These are phyloP conservation scores for Fopius arisanus DNA, from an alignment of 1,140 invertebrate genomes.

Conservation along the genomic window DNA sequence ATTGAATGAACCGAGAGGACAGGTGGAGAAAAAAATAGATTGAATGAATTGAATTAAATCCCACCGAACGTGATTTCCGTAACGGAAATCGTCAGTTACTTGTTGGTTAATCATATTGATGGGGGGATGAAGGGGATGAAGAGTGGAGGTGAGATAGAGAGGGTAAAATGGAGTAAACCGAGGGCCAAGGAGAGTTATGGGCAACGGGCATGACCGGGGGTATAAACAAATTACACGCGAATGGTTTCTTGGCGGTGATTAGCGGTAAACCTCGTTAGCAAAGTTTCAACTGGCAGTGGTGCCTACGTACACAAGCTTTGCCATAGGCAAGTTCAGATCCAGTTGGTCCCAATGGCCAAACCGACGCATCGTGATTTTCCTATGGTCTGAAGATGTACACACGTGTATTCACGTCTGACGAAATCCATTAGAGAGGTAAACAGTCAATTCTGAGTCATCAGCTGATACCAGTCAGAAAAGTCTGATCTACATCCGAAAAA, in stretches of 20 bases:
- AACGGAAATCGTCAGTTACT: constrained; percentile 24
- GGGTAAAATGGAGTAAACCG: not conserved
- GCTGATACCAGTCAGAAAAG: too few species aligned
- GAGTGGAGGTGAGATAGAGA: not conserved
- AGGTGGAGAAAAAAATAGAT: not conserved
- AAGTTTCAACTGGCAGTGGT: constrained; percentile 42
- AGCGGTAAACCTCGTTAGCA: constrained; percentile 57
- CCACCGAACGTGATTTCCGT: constrained; percentile 26
- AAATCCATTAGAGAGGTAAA: not conserved
- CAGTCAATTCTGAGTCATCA: constrained; percentile 25
- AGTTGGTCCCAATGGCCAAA: constrained; percentile 4
- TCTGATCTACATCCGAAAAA: too few species aligned
- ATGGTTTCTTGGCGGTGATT: constrained; percentile 59
- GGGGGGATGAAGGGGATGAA: not conserved
- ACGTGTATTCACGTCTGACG: not conserved
- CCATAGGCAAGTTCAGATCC: constrained; percentile 1
- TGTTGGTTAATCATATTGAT: constrained; percentile 18
- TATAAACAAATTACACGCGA: constrained; percentile 61
- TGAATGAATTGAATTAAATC: not conserved
- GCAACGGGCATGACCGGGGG: constrained; percentile 45
- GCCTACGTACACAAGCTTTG: constrained; percentile 17
- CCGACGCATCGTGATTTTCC: constrained; percentile 10
- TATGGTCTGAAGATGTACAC: not conserved
- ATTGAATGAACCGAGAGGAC: too few species aligned
- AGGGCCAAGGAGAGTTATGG: constrained; percentile 46